Base-by-base conservation (phyloP, 2,888 invertebrate genomes). In the Agonopterix heracliana region DNA sequence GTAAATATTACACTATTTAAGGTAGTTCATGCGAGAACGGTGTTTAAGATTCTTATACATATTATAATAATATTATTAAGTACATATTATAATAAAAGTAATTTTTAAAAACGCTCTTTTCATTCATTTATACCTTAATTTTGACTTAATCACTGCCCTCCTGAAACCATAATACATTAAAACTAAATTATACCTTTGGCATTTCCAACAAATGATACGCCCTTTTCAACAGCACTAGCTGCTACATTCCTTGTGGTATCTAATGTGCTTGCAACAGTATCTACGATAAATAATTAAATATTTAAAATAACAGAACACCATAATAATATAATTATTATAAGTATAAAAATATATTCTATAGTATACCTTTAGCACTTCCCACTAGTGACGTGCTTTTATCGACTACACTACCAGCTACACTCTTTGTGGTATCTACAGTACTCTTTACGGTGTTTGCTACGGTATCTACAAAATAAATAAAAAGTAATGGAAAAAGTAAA, bases 181-280 rank as follows among this genome's bases (percentile, higher is more conserved):
- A 5, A 26, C 26, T 38, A 38, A n/a, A 34, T n/a, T 46, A 48
- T 66, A 69, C 69, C 70, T 71, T 68, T 71, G 43, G 65, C 60
- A 41, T 61, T 60, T 35, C 57, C 59, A n/a, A 66, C 63, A 47
- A 74, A 41, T 41, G 72, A 61, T 12, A 60, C 56, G 47, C 79
- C 64, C 50, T 77, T 79, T 51, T 80, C 74, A 47, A 68, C 61
- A 44, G 71, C 71, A 13, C 71, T 67, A 13, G 68, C 58, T 17
- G 81, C 71, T 8, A 66, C 68, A 46, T 62, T 69, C 59, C 72
- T 80, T 34, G 79, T 77, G n/a, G 69, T 61, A 51, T 78, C 77
- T 60, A 78, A 35, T 46, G 76, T 71, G 57, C 52, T 72, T 55
- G 72, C 63, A 60, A 76, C 72, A 11, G 69, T 70, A 64, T 79